phyloP scores from a whole-genome alignment of 2,113 vertebrate species.

The Amphiprion ocellaris region DNA sequence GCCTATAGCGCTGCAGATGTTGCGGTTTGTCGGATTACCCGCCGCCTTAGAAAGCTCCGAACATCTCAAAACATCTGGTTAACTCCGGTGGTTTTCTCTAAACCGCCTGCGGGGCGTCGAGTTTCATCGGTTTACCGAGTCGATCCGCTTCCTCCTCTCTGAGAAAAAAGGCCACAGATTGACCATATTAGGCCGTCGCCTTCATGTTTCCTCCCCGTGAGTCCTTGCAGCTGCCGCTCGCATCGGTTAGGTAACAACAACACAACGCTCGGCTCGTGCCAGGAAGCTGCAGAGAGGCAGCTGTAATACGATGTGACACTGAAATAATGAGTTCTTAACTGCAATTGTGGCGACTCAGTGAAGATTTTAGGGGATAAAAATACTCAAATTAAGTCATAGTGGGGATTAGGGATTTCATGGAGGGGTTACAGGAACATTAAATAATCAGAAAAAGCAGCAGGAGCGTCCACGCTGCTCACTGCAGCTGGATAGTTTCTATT shows the following conservation, averaged over 20 bases:
- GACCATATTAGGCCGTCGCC: slow-evolving; percentile 67
- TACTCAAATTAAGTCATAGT: not conserved
- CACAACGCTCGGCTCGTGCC: slow-evolving; percentile 4
- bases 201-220: slow-evolving; percentile 46
- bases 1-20: slow-evolving; percentile 10
- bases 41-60: not conserved
- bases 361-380: slow-evolving; percentile 3
- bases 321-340: not conserved
- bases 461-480: not conserved
- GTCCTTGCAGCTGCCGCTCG: slow-evolving; percentile 66
- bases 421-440: not conserved
- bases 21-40: slow-evolving; percentile 3
- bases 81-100: slow-evolving; percentile 9
- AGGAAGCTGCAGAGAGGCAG: slow-evolving; percentile 16
- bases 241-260: slow-evolving; percentile 35
- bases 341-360: not conserved
- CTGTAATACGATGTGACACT: not conserved
- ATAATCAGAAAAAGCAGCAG: not conserved
- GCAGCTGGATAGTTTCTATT: slow-evolving; percentile 10
- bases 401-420: not conserved
- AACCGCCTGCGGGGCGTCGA: slow-evolving; percentile 1
- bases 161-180: slow-evolving; percentile 10
- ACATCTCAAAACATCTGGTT: slow-evolving; percentile 44
- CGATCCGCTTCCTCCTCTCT: not conserved
- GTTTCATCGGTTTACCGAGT: slow-evolving; percentile 5